Percentiles rank a stretch among this genome's conserved stretches.
phyloP scores from a whole-genome alignment of 2,888 invertebrate genomes.

The Temnothorax ravouxi region DNA sequence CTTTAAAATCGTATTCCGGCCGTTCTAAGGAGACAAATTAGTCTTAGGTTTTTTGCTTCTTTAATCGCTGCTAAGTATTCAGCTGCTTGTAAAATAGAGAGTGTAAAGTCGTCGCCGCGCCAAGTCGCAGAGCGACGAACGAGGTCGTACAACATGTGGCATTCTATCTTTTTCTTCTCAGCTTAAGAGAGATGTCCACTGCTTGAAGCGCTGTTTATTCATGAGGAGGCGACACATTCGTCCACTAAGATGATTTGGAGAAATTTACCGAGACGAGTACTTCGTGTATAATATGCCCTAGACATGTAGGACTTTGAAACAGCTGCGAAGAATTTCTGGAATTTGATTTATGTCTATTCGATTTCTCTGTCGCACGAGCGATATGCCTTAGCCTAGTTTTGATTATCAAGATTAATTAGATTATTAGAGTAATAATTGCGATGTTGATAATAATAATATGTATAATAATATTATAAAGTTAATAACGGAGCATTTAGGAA shows the following conservation, averaged over 20 bases:
- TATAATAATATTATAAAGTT: constrained; percentile 13
- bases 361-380: not conserved
- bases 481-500: not conserved
- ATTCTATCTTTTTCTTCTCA: constrained; percentile 46
- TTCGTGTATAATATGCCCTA: not conserved
- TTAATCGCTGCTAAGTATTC: constrained; percentile 20
- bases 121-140: constrained; percentile 34
- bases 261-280: constrained; percentile 16
- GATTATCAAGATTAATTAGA: not conserved
- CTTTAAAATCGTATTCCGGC: not conserved
- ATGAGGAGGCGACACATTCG: constrained; percentile 24
- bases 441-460: not conserved
- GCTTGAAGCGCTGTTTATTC: constrained; percentile 43
- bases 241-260: constrained; percentile 46
- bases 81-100: constrained; percentile 48
- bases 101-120: constrained; percentile 30
- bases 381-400: not conserved
- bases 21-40: not conserved
- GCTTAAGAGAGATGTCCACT: constrained; percentile 41
- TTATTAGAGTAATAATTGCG: not conserved
- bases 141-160: constrained; percentile 60
- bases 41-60: constrained; percentile 5
- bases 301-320: not conserved
- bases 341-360: not conserved
- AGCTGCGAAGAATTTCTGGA: not conserved